Evolutionary conservation across 1,140 invertebrate species (phyloP).

Genomic region (Bombus superbus): DNA sequence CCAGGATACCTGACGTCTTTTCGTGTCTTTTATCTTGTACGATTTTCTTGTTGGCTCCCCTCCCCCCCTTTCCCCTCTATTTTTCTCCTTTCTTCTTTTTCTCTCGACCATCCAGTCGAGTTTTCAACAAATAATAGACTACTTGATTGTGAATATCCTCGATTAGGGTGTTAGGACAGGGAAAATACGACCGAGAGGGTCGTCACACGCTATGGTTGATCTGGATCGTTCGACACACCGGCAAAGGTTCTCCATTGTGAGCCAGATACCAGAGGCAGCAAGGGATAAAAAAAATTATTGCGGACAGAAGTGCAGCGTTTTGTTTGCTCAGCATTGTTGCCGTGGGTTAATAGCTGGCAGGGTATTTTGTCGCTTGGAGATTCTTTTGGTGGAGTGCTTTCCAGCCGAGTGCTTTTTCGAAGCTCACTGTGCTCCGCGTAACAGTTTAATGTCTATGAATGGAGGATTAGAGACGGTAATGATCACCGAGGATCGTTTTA

Average conservation of each 20-base stretch:
- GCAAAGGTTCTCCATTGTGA: slow-evolving; percentile 43
- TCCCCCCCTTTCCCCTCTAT: neutral
- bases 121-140: slow-evolving; percentile 69
- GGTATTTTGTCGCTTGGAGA: slow-evolving; percentile 28
- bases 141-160: slow-evolving; percentile 70
- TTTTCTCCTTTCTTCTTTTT: neutral
- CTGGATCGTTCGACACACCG: slow-evolving; percentile 50
- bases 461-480: slow-evolving; percentile 50
- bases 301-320: slow-evolving; percentile 57
- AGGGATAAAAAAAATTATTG: slow-evolving; percentile 64
- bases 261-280: slow-evolving; percentile 29
- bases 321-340: slow-evolving; percentile 61
- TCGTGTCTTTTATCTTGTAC: slow-evolving; percentile 32
- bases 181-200: slow-evolving; percentile 10
- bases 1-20: slow-evolving; percentile 42
- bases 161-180: slow-evolving; percentile 47
- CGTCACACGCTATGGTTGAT: slow-evolving; percentile 53
- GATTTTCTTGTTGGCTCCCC: slow-evolving; percentile 11
- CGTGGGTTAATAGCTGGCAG: slow-evolving; percentile 59
- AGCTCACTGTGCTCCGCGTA: neutral
- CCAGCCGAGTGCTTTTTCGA: neutral
- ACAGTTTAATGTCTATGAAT: slow-evolving; percentile 51
- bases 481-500: slow-evolving; percentile 36
- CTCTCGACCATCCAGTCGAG: slow-evolving; percentile 39
- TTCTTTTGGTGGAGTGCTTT: slow-evolving; percentile 37